Evolutionary conservation across 2,888 invertebrate species (phyloP).

Genomic region (Xestia c-nigrum): DNA sequence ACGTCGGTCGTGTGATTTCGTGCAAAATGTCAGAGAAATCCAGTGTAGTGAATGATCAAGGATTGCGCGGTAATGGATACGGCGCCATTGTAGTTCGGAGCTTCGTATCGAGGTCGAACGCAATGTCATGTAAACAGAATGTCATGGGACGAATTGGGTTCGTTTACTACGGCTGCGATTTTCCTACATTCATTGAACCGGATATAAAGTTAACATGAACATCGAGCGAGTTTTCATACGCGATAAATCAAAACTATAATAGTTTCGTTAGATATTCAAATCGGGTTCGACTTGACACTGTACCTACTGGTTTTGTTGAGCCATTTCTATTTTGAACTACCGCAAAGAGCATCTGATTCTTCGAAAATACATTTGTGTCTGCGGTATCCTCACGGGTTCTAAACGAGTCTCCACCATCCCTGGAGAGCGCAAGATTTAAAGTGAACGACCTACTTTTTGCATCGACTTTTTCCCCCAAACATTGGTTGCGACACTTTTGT

Average conservation of each 20-base stretch:
- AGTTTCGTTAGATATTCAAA: neutral
- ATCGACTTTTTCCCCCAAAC: slow-evolving; percentile 45
- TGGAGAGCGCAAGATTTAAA: slow-evolving; percentile 38
- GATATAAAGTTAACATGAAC: slow-evolving; percentile 5
- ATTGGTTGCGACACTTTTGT: slow-evolving; percentile 50
- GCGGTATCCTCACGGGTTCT: slow-evolving; percentile 4
- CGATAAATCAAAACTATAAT: neutral
- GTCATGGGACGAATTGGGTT: slow-evolving; percentile 27
- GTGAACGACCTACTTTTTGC: slow-evolving; percentile 35
- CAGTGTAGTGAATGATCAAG: slow-evolving; percentile 58
- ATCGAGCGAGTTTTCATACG: neutral
- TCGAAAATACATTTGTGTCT: slow-evolving; percentile 26
- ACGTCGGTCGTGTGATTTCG: slow-evolving; percentile 42
- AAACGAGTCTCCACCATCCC: slow-evolving; percentile 28
- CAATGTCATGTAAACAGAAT: slow-evolving; percentile 44
- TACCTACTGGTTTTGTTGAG: neutral
- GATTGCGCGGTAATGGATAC: slow-evolving; percentile 58
- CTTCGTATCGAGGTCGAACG: slow-evolving; percentile 41
- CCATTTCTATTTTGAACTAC: slow-evolving; percentile 14
- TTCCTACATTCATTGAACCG: slow-evolving; percentile 29
- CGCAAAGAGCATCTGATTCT: slow-evolving; percentile 5
- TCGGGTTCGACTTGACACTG: neutral
- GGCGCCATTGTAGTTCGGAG: slow-evolving; percentile 45
- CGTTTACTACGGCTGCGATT: slow-evolving; percentile 4
- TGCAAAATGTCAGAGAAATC: slow-evolving; percentile 54